Evolutionary conservation across 2,888 invertebrate genomes (phyloP).

Genomic region (Cataglyphis livida): DNA sequence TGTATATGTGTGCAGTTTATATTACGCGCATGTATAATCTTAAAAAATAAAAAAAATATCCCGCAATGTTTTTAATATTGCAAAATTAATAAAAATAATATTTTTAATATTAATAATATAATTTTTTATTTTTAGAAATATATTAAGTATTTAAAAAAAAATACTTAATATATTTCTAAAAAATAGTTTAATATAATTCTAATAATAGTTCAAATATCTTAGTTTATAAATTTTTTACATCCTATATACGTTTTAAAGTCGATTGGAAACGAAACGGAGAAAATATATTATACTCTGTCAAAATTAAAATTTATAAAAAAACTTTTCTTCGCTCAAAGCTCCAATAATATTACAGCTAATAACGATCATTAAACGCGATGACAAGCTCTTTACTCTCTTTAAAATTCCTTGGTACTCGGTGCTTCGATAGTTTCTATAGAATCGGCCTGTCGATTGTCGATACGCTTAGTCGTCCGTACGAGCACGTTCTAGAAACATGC

Average conservation of each 20-base stretch:
- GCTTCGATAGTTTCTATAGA: neutral
- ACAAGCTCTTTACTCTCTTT: conserved; percentile 28
- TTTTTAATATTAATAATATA: neutral
- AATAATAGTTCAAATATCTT: neutral
- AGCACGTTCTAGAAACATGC: conserved; percentile 5
- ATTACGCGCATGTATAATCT: neutral
- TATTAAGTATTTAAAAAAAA: neutral
- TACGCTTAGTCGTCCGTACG: conserved; percentile 39
- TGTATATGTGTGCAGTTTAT: neutral
- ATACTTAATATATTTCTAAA: neutral
- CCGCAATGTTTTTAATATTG: neutral
- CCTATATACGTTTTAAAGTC: neutral
- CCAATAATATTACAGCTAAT: conserved; percentile 61
- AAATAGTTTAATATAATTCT: neutral
- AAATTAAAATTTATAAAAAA: conserved; percentile 26
- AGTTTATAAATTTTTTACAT: neutral
- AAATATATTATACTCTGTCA: neutral
- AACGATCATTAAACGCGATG: conserved; percentile 37
- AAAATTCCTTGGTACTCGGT: conserved; percentile 49
- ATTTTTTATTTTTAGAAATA: too few relatives aligned
- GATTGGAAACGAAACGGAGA: neutral
- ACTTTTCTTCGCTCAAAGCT: conserved; percentile 32
- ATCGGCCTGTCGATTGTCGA: neutral
- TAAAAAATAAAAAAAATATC: neutral
- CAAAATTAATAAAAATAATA: neutral